These are phyloP conservation scores for Anguilla japonica DNA, from an alignment of 2,113 vertebrate species.

Conservation along the genomic window DNA sequence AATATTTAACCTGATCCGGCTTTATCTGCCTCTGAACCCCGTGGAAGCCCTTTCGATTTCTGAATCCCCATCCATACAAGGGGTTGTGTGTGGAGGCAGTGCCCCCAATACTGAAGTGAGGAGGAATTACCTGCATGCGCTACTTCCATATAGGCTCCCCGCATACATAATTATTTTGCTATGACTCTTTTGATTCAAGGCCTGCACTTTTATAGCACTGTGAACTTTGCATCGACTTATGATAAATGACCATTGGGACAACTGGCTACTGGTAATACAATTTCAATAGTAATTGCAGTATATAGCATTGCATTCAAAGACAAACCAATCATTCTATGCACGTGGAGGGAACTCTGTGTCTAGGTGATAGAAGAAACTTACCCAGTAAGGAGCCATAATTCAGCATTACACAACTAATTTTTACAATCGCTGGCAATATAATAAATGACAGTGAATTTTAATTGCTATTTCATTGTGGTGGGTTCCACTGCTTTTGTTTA, in stretches of 20 bases:
- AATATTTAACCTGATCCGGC: slow-evolving; percentile 57
- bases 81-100: background rate
- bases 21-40: slow-evolving; percentile 52
- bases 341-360: background rate
- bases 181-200: background rate
- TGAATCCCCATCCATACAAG: background rate
- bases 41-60: slow-evolving; percentile 48
- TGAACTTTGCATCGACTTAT: background rate
- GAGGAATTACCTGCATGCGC: background rate
- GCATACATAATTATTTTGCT: background rate
- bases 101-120: background rate
- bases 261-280: background rate
- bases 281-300: background rate
- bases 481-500: slow-evolving; percentile 72
- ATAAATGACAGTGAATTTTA: slow-evolving; percentile 71
- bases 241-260: background rate
- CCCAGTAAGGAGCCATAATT: slow-evolving; percentile 38
- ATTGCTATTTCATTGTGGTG: slow-evolving; percentile 60
- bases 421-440: slow-evolving; percentile 57
- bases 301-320: background rate
- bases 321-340: background rate
- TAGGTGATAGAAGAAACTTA: slow-evolving; percentile 26
- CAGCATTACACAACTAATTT: slow-evolving; percentile 43
- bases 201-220: background rate
- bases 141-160: background rate